phyloP scores from a whole-genome alignment of 2,113 vertebrate species.

The Seriola aureovittata region DNA sequence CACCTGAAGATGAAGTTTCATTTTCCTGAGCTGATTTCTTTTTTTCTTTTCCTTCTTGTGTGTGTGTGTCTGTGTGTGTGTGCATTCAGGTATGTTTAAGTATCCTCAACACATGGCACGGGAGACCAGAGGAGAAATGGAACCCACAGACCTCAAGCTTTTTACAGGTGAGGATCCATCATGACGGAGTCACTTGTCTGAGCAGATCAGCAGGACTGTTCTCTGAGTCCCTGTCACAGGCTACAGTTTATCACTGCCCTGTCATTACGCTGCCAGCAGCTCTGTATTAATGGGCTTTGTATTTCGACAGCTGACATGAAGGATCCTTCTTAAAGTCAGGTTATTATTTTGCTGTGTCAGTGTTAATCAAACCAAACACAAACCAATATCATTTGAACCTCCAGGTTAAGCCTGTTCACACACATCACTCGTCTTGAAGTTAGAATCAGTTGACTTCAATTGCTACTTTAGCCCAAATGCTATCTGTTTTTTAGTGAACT shows the following conservation, averaged over 20 bases:
- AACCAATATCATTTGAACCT: constrained; percentile 29
- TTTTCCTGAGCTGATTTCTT: not conserved
- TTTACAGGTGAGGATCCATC: constrained; percentile 90
- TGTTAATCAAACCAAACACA: constrained; percentile 51
- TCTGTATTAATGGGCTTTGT: constrained; percentile 47
- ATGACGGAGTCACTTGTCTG: constrained; percentile 17
- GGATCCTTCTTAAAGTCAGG: constrained; percentile 49
- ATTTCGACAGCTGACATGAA: constrained; percentile 52
- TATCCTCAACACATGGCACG: constrained; percentile 99
- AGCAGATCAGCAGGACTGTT: constrained; percentile 28
- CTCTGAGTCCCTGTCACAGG: constrained; percentile 25
- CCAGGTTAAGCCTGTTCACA: constrained; percentile 23
- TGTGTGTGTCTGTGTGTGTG: not conserved
- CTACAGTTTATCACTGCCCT: constrained; percentile 31
- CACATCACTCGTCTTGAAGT: constrained; percentile 33
- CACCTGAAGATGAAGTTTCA: no score
- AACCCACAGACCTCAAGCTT: constrained; percentile 99
- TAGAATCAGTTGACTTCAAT: constrained; percentile 8
- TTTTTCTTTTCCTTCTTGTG: not conserved
- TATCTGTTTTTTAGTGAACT: not conserved
- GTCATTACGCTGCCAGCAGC: constrained; percentile 27
- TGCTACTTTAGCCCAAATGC: not conserved
- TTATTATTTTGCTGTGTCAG: constrained; percentile 51
- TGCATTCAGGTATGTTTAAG: constrained; percentile 96
- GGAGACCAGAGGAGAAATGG: constrained; percentile 99